Evolutionary conservation across 2,888 invertebrate genomes (phyloP).

Genomic region (Adelphocoris suturalis): DNA sequence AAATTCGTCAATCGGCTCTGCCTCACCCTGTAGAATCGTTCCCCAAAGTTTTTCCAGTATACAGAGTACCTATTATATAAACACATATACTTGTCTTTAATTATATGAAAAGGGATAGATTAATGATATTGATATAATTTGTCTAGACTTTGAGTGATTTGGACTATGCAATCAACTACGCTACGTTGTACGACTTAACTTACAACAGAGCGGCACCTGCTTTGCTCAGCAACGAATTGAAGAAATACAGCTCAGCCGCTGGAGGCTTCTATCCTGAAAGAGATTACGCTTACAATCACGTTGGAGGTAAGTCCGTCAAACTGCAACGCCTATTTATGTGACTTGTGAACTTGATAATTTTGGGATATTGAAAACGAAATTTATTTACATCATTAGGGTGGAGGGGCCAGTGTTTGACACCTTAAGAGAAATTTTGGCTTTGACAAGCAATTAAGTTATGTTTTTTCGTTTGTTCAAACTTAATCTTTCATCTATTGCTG

Average conservation of each 20-base stretch:
- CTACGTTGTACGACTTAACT: constrained; percentile 66
- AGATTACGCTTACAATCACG: constrained; percentile 56
- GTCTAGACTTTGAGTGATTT: background rate
- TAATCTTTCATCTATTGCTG: too few relatives aligned
- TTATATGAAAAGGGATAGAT: too few relatives aligned
- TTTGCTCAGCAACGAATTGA: constrained; percentile 26
- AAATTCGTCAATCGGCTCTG: too few relatives aligned
- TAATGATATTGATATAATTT: too few relatives aligned
- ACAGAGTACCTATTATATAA: too few relatives aligned
- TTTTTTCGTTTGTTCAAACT: too few relatives aligned
- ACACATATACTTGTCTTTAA: too few relatives aligned
- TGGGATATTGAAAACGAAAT: background rate
- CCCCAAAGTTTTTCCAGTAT: too few relatives aligned
- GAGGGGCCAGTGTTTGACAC: too few relatives aligned
- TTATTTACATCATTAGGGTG: background rate
- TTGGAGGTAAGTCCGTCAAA: constrained; percentile 56
- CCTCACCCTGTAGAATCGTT: too few relatives aligned
- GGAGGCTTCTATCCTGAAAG: constrained; percentile 19
- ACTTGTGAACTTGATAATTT: background rate
- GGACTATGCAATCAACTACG: constrained; percentile 64
- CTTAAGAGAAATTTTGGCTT: too few relatives aligned
- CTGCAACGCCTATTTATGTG: background rate
- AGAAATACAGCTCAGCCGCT: constrained; percentile 36
- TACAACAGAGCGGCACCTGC: constrained; percentile 61
- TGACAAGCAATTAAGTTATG: too few relatives aligned